These are phyloP conservation scores for Embidobia sp. DNA, from an alignment of 2,888 invertebrate species.

Conservation along the genomic window DNA sequence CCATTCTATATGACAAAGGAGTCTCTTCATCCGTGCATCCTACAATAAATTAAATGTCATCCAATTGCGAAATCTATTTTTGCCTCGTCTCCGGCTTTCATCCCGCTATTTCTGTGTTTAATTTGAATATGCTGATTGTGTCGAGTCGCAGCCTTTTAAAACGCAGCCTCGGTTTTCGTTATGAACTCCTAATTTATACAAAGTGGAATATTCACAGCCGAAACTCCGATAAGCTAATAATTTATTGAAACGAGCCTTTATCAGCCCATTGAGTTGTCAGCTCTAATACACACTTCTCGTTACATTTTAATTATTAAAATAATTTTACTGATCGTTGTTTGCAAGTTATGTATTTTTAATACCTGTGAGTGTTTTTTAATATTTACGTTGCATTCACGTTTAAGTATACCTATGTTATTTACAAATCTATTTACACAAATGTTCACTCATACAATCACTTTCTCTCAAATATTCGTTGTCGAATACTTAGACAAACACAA, in stretches of 20 bases:
- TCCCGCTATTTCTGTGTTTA: conserved; percentile 43
- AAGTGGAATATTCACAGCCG: conserved; percentile 21
- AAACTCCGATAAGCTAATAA: conserved; percentile 23
- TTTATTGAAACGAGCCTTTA: conserved; percentile 29
- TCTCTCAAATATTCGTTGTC: too few relatives aligned
- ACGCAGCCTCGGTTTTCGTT: conserved; percentile 21
- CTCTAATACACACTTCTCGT: too few relatives aligned
- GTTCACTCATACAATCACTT: too few relatives aligned
- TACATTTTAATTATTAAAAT: too few relatives aligned
- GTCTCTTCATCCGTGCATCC: conserved; percentile 17
- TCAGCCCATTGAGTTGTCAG: too few relatives aligned
- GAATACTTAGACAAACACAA: too few relatives aligned
- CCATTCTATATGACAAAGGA: conserved; percentile 28
- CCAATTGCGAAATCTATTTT: conserved; percentile 49
- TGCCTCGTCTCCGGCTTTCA: conserved; percentile 35
- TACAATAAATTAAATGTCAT: conserved; percentile 53
- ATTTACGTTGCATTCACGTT: too few relatives aligned
- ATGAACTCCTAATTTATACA: conserved; percentile 47
- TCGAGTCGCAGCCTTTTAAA: conserved; percentile 55
- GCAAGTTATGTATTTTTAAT: too few relatives aligned
- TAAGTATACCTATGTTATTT: too few relatives aligned
- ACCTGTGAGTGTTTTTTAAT: too few relatives aligned
- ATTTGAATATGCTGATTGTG: conserved; percentile 60
- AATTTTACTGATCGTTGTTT: too few relatives aligned
- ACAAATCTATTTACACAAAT: too few relatives aligned